A percentile compares a stretch with the other conserved stretches of the same genome.
Evolutionary conservation across 2,888 invertebrate genomes (phyloP).

Genomic region (Melanostoma mellinum): DNA sequence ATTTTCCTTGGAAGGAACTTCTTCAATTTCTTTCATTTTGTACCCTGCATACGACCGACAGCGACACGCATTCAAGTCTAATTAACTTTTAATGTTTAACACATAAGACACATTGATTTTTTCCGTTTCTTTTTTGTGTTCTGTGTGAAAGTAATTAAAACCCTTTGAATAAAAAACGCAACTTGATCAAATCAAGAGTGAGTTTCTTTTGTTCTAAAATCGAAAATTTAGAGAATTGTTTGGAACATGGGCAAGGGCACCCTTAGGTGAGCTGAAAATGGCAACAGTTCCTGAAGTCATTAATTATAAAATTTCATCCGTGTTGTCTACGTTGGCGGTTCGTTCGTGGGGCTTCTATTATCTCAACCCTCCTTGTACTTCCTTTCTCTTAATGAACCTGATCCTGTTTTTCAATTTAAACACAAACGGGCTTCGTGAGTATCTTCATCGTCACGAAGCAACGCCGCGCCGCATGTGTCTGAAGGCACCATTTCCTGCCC

Average conservation of each 20-base stretch:
- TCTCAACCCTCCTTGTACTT: slow-evolving; percentile 42
- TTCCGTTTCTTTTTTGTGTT: no score
- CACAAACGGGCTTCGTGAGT: slow-evolving; percentile 15
- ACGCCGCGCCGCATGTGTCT: slow-evolving; percentile 31
- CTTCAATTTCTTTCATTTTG: slow-evolving; percentile 8
- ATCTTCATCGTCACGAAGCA: slow-evolving; percentile 27
- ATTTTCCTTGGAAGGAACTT: not conserved
- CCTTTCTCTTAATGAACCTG: slow-evolving; percentile 53
- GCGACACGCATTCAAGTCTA: slow-evolving; percentile 48
- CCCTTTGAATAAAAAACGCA: slow-evolving; percentile 39
- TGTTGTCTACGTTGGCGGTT: slow-evolving; percentile 1
- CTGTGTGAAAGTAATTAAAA: slow-evolving; percentile 46
- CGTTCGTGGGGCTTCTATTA: slow-evolving; percentile 17
- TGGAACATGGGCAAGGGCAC: slow-evolving; percentile 2
- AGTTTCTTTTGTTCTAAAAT: slow-evolving; percentile 15
- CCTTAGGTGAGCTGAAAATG: slow-evolving; percentile 22
- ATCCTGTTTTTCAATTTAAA: slow-evolving; percentile 68
- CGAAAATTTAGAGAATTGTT: slow-evolving; percentile 38
- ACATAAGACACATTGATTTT: not conserved
- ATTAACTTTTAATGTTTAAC: slow-evolving; percentile 54
- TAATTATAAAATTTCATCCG: slow-evolving; percentile 61
- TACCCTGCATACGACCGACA: not conserved
- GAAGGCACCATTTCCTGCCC: slow-evolving; percentile 25
- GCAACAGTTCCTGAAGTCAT: slow-evolving; percentile 35
- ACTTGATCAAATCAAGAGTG: slow-evolving; percentile 36